Evolutionary conservation across 2,888 invertebrate genomes (phyloP), one percentile per base, ranked within the genome.

Genomic region (Prosopocoilus inquinatus): DNA sequence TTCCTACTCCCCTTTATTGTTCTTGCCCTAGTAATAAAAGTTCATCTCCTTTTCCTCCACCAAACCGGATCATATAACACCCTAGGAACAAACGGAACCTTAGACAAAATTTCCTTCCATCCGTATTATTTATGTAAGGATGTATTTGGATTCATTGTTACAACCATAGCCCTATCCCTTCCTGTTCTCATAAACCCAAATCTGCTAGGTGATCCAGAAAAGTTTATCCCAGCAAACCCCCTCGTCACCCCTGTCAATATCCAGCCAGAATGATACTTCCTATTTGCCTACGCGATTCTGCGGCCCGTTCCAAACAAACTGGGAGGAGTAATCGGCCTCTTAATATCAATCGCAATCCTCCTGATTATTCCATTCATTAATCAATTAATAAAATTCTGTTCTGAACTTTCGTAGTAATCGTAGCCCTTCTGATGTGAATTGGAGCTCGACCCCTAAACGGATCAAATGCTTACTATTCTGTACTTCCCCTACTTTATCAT

Each of bases 271-370:
- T n/a, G n/a, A n/a, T n/a, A n/a, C n/a, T n/a, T n/a, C n/a, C n/a
- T n/a, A n/a, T n/a, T n/a, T n/a, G n/a, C n/a, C n/a, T n/a, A n/a
- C 74, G 87, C 89, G n/a, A 89, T 90, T 79, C 65, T 90, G 69
- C 89, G 89, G 16, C 87, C 88, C 32, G 88, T 90, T 54, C 88
- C 89, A 1, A 89, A 87, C 79, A 89, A 90, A 82, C 70, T 89
- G 77, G 88, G 88, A 50, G 89, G 89, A 59, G 88, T 89, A 41
- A 77, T 88, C 68, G 84, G 84, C 0, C 69, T 88, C 78, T 59
- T 84, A 0, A 66, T 84, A 73, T 87, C 86, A 57, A 85, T 89
- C 78, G 69, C 83, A 68, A 84, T 89, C 77, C 77, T 88, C 77
- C n/a, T n/a, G n/a, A n/a, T n/a, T n/a, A n/a, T n/a, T n/a, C n/a